phyloP scores from a whole-genome alignment of 2,113 vertebrate genomes.

The Prochilodus magdalenae region DNA sequence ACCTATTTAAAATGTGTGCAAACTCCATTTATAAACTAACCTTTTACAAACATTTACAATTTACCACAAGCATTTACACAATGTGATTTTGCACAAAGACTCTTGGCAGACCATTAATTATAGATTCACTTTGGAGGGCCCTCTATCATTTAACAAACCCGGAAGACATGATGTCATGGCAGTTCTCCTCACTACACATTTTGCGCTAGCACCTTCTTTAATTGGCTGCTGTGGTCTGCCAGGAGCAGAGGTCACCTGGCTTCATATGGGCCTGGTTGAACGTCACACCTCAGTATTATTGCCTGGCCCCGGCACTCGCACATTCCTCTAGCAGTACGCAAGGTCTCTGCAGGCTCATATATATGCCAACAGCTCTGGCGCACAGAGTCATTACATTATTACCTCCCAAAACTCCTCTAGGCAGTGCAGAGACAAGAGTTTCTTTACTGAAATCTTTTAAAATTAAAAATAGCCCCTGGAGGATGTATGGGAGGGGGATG shows the following conservation, averaged over 20 bases:
- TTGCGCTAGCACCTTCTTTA: background rate
- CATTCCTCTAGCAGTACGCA: constrained; percentile 65
- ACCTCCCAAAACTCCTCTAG: constrained; percentile 52
- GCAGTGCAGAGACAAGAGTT: constrained; percentile 52
- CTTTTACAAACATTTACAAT: no score
- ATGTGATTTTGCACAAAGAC: no score
- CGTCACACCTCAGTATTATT: constrained; percentile 4
- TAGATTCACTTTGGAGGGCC: no score
- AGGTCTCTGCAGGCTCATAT: constrained; percentile 63
- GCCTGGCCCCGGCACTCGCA: constrained; percentile 43
- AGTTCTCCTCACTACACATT: background rate
- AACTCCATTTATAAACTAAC: no score
- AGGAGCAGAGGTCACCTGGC: constrained; percentile 42
- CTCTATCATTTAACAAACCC: no score
- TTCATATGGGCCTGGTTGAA: constrained; percentile 24
- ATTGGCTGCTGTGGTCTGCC: constrained; percentile 26
- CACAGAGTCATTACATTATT: constrained; percentile 65
- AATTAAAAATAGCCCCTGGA: constrained; percentile 66
- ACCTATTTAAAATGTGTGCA: no score
- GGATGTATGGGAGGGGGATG: constrained; percentile 45
- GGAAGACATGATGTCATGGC: no score
- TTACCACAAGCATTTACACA: no score
- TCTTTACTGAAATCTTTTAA: constrained; percentile 58
- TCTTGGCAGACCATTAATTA: no score
- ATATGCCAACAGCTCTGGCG: constrained; percentile 62